Conservation (phyloP, 2,113 vertebrate genomes). For the Strix aluco region DNA sequence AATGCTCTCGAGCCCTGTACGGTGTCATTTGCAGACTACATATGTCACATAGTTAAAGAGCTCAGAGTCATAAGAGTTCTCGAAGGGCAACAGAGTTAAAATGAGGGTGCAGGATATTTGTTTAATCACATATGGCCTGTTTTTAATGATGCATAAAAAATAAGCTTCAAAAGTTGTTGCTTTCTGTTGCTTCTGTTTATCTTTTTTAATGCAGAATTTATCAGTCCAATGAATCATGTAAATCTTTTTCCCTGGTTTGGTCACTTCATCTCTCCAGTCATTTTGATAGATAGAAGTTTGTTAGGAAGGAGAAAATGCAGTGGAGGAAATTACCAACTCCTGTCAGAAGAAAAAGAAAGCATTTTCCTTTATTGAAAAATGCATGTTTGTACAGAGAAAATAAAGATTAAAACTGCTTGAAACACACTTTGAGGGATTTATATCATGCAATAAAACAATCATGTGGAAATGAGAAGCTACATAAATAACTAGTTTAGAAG, state of each 20-base stretch:
- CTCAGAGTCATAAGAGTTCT: background rate
- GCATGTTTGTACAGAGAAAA: background rate
- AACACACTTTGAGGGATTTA: background rate
- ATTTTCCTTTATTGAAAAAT: background rate
- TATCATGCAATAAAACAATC: background rate
- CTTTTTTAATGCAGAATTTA: background rate
- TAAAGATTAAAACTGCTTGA: background rate
- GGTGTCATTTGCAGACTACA: background rate
- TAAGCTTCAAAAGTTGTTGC: background rate
- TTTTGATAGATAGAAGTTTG: background rate
- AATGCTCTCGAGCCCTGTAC: background rate
- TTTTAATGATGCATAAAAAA: background rate
- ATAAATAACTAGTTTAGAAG: background rate
- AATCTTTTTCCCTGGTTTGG: background rate
- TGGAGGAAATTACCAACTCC: background rate
- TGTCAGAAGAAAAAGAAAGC: background rate
- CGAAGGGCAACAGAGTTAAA: background rate
- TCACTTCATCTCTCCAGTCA: background rate
- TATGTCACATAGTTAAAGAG: background rate
- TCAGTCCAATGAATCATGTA: background rate
- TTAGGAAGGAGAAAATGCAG: background rate
- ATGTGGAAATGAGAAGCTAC: background rate
- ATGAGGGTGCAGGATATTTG: background rate
- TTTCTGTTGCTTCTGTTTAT: background rate
- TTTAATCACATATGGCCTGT: background rate